A percentile compares a stretch with the other conserved stretches of the same genome.
phyloP scores from a whole-genome alignment of 2,113 vertebrate species.

The Crotalus helleri region DNA sequence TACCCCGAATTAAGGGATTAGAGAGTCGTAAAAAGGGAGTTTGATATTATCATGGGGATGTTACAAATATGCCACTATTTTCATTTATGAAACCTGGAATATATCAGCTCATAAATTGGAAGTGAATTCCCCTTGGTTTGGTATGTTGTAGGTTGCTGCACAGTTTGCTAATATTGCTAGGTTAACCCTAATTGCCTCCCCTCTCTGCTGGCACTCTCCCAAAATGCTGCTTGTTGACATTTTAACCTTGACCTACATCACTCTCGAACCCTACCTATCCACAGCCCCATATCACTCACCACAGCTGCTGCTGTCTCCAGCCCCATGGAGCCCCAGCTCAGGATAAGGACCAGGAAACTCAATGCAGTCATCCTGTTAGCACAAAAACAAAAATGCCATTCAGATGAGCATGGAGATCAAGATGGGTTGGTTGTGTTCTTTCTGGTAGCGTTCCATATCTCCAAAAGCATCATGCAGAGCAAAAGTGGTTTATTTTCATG shows the following conservation, averaged over 20 bases:
- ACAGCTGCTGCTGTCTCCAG: constrained; percentile 86
- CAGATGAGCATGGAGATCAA: neutral
- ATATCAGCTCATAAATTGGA: neutral
- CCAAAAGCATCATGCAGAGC: neutral
- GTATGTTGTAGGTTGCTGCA: too few species aligned
- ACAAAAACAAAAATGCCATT: too few species aligned
- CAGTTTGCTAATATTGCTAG: neutral
- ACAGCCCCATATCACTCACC: constrained; percentile 71
- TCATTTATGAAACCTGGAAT: neutral
- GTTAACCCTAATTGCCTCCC: neutral
- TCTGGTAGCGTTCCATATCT: neutral
- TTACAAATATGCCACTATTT: neutral
- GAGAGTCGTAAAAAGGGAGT: neutral
- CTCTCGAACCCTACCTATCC: neutral
- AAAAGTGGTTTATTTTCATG: neutral
- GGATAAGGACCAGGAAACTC: constrained; percentile 83
- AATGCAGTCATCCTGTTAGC: constrained; percentile 81
- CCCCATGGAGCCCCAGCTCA: constrained; percentile 89
- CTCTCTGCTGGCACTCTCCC: neutral
- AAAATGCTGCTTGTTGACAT: neutral
- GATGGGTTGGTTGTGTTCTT: neutral
- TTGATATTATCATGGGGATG: neutral
- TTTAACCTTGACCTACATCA: neutral
- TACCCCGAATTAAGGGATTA: neutral
- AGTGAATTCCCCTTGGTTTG: neutral